Evolutionary conservation across 2,888 invertebrate genomes (phyloP).

Genomic region (Idaea biselata): DNA sequence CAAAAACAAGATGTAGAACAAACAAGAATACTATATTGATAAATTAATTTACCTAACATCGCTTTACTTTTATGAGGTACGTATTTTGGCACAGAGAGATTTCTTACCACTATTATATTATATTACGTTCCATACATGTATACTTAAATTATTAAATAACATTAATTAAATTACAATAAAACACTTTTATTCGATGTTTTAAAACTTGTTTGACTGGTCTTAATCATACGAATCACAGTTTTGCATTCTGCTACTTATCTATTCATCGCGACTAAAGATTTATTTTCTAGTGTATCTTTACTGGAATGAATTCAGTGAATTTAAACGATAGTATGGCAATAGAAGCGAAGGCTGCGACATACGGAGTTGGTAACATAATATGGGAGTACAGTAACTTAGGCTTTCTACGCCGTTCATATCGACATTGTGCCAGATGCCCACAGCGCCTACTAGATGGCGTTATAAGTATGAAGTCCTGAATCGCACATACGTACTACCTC

Average conservation of each 20-base stretch:
- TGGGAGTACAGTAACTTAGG: too few species aligned
- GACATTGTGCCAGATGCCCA: too few species aligned
- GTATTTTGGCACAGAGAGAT: slow-evolving; percentile 90
- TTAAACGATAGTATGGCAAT: slow-evolving; percentile 71
- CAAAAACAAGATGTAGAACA: slow-evolving; percentile 63
- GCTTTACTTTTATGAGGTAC: slow-evolving; percentile 86
- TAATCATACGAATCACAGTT: slow-evolving; percentile 80
- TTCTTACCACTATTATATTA: slow-evolving; percentile 74
- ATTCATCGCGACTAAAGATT: slow-evolving; percentile 71
- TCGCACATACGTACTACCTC: too few species aligned
- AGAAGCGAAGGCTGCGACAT: background rate
- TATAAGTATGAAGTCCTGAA: too few species aligned
- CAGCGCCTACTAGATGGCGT: too few species aligned
- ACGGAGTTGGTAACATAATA: too few species aligned
- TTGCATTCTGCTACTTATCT: slow-evolving; percentile 76
- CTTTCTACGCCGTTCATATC: too few species aligned
- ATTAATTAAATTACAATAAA: slow-evolving; percentile 69
- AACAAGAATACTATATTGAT: slow-evolving; percentile 44
- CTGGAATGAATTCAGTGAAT: slow-evolving; percentile 68
- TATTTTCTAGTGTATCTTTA: slow-evolving; percentile 55
- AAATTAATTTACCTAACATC: slow-evolving; percentile 74
- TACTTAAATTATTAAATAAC: slow-evolving; percentile 61
- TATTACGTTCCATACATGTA: slow-evolving; percentile 70
- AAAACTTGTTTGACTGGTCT: slow-evolving; percentile 79
- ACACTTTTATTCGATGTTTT: slow-evolving; percentile 78